Conservation (phyloP, 2,888 invertebrate genomes). For the Timema cristinae region DNA sequence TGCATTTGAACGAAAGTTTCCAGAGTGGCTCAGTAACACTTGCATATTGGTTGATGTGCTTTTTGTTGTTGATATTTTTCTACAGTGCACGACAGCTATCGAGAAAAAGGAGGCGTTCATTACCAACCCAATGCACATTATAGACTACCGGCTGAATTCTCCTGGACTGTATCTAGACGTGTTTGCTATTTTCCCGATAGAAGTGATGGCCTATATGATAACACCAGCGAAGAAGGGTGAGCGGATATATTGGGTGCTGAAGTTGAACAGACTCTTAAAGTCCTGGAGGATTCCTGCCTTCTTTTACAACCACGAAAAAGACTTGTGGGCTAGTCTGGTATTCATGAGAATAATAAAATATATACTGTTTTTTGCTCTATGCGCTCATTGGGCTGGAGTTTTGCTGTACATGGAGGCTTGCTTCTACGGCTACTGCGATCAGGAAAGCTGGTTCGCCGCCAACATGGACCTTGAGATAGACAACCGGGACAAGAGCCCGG, state of each 20-base stretch:
- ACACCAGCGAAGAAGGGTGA: constrained; percentile 44
- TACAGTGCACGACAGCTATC: no score
- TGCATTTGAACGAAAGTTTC: no score
- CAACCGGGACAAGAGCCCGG: constrained; percentile 23
- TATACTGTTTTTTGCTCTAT: constrained; percentile 46
- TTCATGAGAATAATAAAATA: constrained; percentile 47
- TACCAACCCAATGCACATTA: no score
- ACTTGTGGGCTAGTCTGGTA: constrained; percentile 36
- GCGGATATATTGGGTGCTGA: no score
- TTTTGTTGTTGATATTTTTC: no score
- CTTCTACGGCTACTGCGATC: constrained; percentile 48
- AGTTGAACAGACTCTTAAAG: no score
- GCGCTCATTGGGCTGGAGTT: constrained; percentile 54
- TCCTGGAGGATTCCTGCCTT: no score
- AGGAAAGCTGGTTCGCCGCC: constrained; percentile 49
- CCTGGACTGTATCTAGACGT: constrained; percentile 52
- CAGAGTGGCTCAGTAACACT: no score
- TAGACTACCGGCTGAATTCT: no score
- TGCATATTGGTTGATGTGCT: no score
- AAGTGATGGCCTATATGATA: constrained; percentile 42
- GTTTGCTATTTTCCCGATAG: constrained; percentile 50
- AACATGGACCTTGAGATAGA: constrained; percentile 30
- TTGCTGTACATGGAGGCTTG: constrained; percentile 52
- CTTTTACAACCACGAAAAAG: constrained; percentile 25
- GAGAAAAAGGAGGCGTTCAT: no score